Conservation (phyloP, 37 sponge, comb jelly and placozoan species). For the Chondrosia reniformis region DNA sequence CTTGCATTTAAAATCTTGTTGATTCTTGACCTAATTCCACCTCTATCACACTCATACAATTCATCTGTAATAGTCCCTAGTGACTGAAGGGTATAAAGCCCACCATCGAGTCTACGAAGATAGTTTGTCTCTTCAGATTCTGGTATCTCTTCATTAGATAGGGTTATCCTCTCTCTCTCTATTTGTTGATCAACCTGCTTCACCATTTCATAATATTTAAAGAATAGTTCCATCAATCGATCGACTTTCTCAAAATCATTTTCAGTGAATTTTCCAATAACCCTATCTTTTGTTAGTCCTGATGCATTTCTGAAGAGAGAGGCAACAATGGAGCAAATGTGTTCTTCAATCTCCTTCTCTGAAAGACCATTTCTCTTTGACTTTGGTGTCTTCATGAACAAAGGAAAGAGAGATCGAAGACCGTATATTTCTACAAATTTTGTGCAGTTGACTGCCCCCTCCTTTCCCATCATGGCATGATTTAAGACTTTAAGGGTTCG, state of each 20-base stretch:
- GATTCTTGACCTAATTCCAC: slow-evolving; percentile 36
- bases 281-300: slow-evolving; percentile 35
- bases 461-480: slow-evolving; percentile 77
- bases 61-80: slow-evolving; percentile 81
- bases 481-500: slow-evolving; percentile 92
- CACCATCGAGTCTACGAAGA: slow-evolving; percentile 84
- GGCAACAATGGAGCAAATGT: slow-evolving; percentile 84
- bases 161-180: slow-evolving; percentile 14
- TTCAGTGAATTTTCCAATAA: slow-evolving; percentile 90
- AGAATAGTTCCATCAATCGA: slow-evolving; percentile 90
- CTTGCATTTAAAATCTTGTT: too few species aligned
- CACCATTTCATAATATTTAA: slow-evolving; percentile 69
- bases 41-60: slow-evolving; percentile 42
- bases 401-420: slow-evolving; percentile 86
- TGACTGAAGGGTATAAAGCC: slow-evolving; percentile 90
- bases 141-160: slow-evolving; percentile 42
- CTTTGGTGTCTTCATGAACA: slow-evolving; percentile 91
- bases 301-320: slow-evolving; percentile 75
- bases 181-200: slow-evolving; percentile 31
- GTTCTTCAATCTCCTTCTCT: slow-evolving; percentile 87
- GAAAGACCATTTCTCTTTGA: slow-evolving; percentile 44
- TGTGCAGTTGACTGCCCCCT: slow-evolving; percentile 84
- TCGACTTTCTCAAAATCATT: slow-evolving; percentile 94
- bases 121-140: slow-evolving; percentile 66
- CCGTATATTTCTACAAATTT: slow-evolving; percentile 96